phyloP scores from a whole-genome alignment of 2,797 vertebrate species.

The Sphenopsis melanotis region DNA sequence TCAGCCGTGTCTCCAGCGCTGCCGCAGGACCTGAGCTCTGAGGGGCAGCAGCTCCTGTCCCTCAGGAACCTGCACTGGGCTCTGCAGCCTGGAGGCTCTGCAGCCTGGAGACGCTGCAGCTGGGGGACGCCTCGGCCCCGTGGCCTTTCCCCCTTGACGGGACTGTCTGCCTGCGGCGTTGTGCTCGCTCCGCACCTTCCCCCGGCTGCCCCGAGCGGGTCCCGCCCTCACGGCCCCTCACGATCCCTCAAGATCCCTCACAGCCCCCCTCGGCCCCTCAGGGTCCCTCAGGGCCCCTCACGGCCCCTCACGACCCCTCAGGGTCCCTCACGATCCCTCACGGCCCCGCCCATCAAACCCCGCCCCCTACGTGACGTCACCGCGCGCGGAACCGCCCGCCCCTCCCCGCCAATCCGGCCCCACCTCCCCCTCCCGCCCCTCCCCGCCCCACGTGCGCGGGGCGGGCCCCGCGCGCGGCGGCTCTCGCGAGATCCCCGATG shows the following conservation, averaged over 20 bases:
- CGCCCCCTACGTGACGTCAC: not conserved
- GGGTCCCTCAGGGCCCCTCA: too few species aligned
- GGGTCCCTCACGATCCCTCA: too few species aligned
- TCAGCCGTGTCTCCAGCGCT: not conserved
- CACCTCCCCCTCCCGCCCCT: not conserved
- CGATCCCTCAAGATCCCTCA: not conserved
- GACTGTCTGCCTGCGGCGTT: too few species aligned
- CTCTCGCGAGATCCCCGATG: not conserved
- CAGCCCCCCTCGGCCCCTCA: too few species aligned
- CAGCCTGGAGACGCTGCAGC: not conserved
- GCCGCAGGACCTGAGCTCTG: not conserved
- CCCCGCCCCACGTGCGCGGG: too few species aligned
- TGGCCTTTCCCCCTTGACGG: rapidly evolving
- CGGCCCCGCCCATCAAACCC: rapidly evolving
- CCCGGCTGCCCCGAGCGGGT: too few species aligned
- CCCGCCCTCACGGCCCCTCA: not conserved
- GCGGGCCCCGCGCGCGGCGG: too few species aligned
- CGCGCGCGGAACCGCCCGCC: rapidly evolving
- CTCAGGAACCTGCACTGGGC: not conserved
- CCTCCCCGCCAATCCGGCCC: not conserved
- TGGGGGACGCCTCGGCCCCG: not conserved
- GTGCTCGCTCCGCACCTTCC: rapidly evolving
- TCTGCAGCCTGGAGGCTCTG: not conserved
- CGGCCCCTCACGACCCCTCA: not conserved
- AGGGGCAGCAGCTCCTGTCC: not conserved